Evolutionary conservation across 2,888 invertebrate species (phyloP).

Genomic region (Caenorhabditis becei): DNA sequence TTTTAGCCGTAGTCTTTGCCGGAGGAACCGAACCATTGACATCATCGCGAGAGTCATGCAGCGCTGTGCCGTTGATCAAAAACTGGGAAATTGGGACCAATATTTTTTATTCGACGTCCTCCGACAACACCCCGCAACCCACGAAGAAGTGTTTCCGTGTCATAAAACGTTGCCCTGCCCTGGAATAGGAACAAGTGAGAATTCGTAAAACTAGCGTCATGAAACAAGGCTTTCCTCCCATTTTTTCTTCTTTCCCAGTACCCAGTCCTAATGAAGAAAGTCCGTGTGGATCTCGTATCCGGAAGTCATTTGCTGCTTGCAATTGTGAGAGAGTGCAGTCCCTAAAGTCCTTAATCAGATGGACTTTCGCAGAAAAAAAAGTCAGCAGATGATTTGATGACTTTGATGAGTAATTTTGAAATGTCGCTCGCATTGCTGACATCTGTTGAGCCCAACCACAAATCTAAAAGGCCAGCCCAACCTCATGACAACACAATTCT

Average conservation of each 20-base stretch:
- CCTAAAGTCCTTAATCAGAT: background rate
- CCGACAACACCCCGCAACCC: background rate
- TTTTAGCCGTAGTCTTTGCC: too few relatives aligned
- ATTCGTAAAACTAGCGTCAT: slow-evolving; percentile 2
- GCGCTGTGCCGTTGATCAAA: slow-evolving; percentile 18
- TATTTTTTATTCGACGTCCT: slow-evolving; percentile 16
- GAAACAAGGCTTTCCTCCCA: background rate
- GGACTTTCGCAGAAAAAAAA: background rate
- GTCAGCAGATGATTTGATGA: slow-evolving; percentile 4
- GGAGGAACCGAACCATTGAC: too few relatives aligned
- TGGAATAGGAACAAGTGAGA: slow-evolving; percentile 1
- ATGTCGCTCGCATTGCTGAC: too few relatives aligned
- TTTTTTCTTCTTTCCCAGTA: background rate
- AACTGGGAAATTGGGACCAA: slow-evolving; percentile 13
- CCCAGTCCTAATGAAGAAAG: slow-evolving; percentile 1
- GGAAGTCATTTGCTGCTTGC: slow-evolving; percentile 3
- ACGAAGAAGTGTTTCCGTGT: slow-evolving; percentile 38
- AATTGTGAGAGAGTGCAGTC: slow-evolving; percentile 3
- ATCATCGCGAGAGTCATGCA: slow-evolving; percentile 11
- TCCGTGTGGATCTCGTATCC: background rate
- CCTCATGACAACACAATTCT: too few relatives aligned
- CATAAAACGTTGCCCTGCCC: slow-evolving; percentile 45
- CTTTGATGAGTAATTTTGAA: slow-evolving; percentile 3
- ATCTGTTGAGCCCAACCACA: too few relatives aligned
- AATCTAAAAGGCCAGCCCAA: too few relatives aligned